These are phyloP conservation scores for Mesaphorura yosii DNA, from an alignment of 1,140 invertebrate species.

Conservation along the genomic window DNA sequence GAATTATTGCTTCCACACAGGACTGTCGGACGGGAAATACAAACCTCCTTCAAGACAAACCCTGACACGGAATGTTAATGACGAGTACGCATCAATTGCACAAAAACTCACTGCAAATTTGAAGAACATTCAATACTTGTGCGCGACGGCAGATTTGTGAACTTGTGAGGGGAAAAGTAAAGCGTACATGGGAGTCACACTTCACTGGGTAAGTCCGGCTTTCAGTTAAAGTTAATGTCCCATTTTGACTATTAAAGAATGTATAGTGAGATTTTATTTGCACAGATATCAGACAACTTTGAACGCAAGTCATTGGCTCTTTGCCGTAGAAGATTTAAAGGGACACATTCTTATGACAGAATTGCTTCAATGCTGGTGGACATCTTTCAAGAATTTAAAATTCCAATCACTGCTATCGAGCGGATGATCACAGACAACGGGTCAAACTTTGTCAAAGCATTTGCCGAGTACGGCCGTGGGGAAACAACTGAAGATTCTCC, in stretches of 20 bases:
- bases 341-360: constrained; percentile 24
- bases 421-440: constrained; percentile 31
- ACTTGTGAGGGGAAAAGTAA: constrained; percentile 1
- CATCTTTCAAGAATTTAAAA: not conserved
- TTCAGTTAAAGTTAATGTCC: not conserved
- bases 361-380: constrained; percentile 15
- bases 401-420: constrained; percentile 24
- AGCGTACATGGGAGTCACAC: not conserved
- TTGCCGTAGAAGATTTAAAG: constrained; percentile 24
- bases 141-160: constrained; percentile 2
- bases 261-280: not conserved
- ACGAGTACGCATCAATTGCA: no score
- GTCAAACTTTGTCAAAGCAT: constrained; percentile 31
- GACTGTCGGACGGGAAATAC: no score
- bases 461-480: constrained; percentile 8
- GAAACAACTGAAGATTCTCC: not conserved
- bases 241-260: not conserved
- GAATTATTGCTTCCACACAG: no score
- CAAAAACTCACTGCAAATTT: no score
- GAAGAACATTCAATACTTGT: no score
- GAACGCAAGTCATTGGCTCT: constrained; percentile 3
- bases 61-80: no score
- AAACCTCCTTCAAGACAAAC: no score
- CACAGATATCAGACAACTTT: not conserved
- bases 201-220: constrained; percentile 2